phyloP scores from a whole-genome alignment of 2,113 vertebrate species.

The Cricetomys ansorgei region DNA sequence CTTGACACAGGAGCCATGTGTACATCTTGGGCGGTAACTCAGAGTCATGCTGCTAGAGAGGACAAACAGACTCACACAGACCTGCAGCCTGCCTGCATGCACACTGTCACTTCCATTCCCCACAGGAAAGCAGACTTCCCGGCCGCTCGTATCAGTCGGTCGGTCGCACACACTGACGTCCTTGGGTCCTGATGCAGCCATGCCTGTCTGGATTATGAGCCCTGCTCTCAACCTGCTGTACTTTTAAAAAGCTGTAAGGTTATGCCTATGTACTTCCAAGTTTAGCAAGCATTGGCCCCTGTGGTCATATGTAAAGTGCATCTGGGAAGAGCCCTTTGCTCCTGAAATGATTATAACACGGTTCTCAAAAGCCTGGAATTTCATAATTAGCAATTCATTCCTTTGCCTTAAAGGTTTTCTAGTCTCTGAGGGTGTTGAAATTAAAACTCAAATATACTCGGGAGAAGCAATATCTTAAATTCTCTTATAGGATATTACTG shows the following conservation, averaged over 20 bases:
- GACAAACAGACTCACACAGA: not conserved
- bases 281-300: slow-evolving; percentile 13
- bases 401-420: slow-evolving; percentile 61
- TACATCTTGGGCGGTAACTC: not conserved
- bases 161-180: not conserved
- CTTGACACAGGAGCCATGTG: slow-evolving; percentile 1
- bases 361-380: slow-evolving; percentile 45
- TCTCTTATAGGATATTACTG: not conserved
- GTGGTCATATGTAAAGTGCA: slow-evolving; percentile 25
- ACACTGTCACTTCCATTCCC: not conserved
- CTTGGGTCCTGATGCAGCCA: not conserved
- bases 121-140: not conserved
- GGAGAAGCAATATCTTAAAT: slow-evolving; percentile 29
- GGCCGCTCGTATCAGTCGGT: not conserved
- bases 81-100: rapidly evolving
- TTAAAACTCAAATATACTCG: slow-evolving; percentile 53
- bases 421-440: slow-evolving; percentile 52
- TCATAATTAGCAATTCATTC: slow-evolving; percentile 55
- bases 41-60: not conserved
- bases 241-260: not conserved
- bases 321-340: slow-evolving; percentile 47
- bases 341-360: slow-evolving; percentile 60
- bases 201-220: not conserved
- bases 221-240: not conserved
- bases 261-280: not conserved